These are phyloP conservation scores for Drosophila macrothrix DNA, from an alignment of 2,888 invertebrate genomes.

Conservation along the genomic window DNA sequence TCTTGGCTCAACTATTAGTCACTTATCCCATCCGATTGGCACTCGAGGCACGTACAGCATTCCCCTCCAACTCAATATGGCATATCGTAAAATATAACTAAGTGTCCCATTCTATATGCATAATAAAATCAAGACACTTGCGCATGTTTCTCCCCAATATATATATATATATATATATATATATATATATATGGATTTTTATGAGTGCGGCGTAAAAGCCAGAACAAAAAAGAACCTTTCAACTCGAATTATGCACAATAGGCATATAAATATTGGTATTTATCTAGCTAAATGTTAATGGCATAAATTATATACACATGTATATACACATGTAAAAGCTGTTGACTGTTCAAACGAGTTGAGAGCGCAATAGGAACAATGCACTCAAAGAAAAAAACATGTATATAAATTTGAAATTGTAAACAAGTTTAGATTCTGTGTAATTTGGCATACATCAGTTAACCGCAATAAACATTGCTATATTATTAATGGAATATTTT, in stretches of 20 bases:
- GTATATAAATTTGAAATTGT: background rate
- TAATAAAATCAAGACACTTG: slow-evolving; percentile 46
- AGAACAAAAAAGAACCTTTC: slow-evolving; percentile 43
- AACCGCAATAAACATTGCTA: background rate
- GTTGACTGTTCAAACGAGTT: slow-evolving; percentile 2
- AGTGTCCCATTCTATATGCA: slow-evolving; percentile 51
- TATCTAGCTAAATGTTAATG: slow-evolving; percentile 44
- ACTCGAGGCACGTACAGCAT: slow-evolving; percentile 40
- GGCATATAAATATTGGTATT: slow-evolving; percentile 58
- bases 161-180: slow-evolving; percentile 10
- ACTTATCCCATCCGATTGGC: slow-evolving; percentile 28
- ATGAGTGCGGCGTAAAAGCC: slow-evolving; percentile 19
- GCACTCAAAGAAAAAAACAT: background rate
- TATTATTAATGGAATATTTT: background rate
- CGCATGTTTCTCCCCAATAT: slow-evolving; percentile 15
- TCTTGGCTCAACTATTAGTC: slow-evolving; percentile 37
- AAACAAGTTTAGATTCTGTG: background rate
- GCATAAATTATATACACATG: slow-evolving; percentile 47
- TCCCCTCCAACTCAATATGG: slow-evolving; percentile 29
- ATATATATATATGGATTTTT: slow-evolving; percentile 10
- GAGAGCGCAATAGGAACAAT: background rate
- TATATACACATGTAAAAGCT: slow-evolving; percentile 18
- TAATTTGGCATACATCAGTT: background rate
- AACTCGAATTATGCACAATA: slow-evolving; percentile 59
- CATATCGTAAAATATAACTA: slow-evolving; percentile 18